Evolutionary conservation across 2,888 invertebrate genomes (phyloP), one percentile per base, ranked within the genome.

Genomic region (Sceliomorpha sp.): DNA sequence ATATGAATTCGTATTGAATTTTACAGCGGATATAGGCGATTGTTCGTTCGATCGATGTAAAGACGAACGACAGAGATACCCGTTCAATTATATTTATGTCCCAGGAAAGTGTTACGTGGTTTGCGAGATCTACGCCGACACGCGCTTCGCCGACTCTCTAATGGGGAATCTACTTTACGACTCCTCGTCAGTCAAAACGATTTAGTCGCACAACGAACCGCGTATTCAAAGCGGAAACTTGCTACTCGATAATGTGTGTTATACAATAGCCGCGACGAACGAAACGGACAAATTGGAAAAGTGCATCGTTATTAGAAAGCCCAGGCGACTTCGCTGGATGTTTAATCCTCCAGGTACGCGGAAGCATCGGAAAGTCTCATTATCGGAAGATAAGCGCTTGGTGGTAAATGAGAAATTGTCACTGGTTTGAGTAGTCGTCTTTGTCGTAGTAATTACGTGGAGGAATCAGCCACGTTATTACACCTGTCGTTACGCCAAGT

Each of bases 271-370:
- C 12, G 20, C 40, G 59, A 60, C 15, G 51, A 37, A 14, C 24
- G 29, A 2, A 29, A 32, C 20, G 2, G 34, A 32, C 20, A 36
- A 34, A 39, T n/a, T 53, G 50, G 56, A 62, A 62, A 47, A 62
- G 62, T 69, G 69, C 47, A 69, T 69, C 63, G 63, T 48, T 55
- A 58, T 58, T 69, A 69, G 69, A 69, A 69, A 69, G 69, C 69
- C 15, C 17, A 15, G 15, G 42, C 7, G 40, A 42, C 9, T 13
- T 13, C n/a, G 27, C 1, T 3, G 5, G 6, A 20, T 13, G 42
- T 12, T 24, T 9, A 24, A 42, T 29, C 40, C 44, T 44, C 37
- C n/a, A n/a, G 29, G 13, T 40, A 62, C 58, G 63, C 69, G 69
- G 69, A 69, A 69, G 63, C 62, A 13, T 13, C 24, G 8, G 24